Evolutionary conservation across 2,888 invertebrate species (phyloP).

Genomic region (Plagodis pulveraria): DNA sequence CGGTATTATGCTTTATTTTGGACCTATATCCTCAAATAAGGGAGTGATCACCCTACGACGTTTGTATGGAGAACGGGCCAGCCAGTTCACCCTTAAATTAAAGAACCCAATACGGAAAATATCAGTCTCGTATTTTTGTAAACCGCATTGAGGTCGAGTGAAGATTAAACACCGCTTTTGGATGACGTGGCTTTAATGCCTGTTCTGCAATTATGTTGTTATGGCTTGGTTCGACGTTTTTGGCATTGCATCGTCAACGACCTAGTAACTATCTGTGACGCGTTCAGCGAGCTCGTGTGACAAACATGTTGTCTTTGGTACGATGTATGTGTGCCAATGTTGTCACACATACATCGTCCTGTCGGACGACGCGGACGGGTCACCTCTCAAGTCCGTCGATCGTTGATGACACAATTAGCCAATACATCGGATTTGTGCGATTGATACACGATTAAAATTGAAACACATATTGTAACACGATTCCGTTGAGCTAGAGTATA

Average conservation of each 20-base stretch:
- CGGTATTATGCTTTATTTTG: too few relatives aligned
- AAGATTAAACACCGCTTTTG: background rate
- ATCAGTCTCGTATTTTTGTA: background rate
- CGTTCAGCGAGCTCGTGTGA: conserved; percentile 21
- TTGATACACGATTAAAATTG: conserved; percentile 1
- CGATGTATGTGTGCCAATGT: conserved; percentile 7
- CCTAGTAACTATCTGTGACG: conserved; percentile 41
- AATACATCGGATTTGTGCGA: background rate
- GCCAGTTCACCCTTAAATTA: too few relatives aligned
- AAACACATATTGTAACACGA: too few relatives aligned
- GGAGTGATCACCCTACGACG: too few relatives aligned
- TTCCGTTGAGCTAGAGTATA: too few relatives aligned
- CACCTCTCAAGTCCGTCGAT: conserved; percentile 1
- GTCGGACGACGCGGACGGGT: too few relatives aligned
- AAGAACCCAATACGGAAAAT: conserved; percentile 7
- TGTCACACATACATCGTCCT: too few relatives aligned
- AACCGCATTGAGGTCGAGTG: conserved; percentile 3
- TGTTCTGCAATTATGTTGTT: background rate
- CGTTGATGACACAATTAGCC: conserved; percentile 13
- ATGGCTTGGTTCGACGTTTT: background rate
- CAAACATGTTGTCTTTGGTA: background rate
- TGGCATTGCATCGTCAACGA: conserved; percentile 40
- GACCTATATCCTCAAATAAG: too few relatives aligned
- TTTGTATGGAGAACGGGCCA: too few relatives aligned
- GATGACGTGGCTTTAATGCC: background rate